Evolutionary conservation across 1,140 invertebrate species (phyloP).

Genomic region (Kradibia gibbosae): DNA sequence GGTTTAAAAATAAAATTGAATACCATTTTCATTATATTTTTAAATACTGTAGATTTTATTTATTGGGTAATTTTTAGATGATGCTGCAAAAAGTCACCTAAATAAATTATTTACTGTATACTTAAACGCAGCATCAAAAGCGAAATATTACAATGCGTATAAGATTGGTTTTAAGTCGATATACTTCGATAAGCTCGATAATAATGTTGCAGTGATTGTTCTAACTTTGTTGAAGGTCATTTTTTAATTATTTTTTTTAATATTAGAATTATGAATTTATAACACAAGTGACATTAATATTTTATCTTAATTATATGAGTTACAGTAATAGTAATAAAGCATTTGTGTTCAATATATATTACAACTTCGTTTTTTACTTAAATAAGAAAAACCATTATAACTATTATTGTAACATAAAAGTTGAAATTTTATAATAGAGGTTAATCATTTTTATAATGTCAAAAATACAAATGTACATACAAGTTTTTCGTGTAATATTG

Average conservation of each 20-base stretch:
- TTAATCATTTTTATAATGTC: slow-evolving; percentile 23
- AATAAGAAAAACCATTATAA: slow-evolving; percentile 1
- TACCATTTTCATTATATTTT: slow-evolving; percentile 19
- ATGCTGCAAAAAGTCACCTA: slow-evolving; percentile 1
- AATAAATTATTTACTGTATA: neutral
- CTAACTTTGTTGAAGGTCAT: slow-evolving; percentile 37
- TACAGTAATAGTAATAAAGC: slow-evolving; percentile 35
- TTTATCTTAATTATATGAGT: slow-evolving; percentile 12
- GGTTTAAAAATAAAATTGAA: neutral
- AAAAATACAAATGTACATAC: slow-evolving; percentile 22
- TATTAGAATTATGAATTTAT: slow-evolving; percentile 32
- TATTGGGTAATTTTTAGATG: slow-evolving; percentile 22
- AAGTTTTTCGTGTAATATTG: slow-evolving; percentile 33
- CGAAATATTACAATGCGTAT: slow-evolving; percentile 30
- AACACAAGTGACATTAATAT: slow-evolving; percentile 27
- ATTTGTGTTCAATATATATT: slow-evolving; percentile 11
- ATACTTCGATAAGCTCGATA: slow-evolving; percentile 43
- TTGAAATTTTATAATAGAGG: neutral
- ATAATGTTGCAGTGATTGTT: slow-evolving; percentile 43
- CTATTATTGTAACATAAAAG: slow-evolving; percentile 14
- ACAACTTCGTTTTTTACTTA: slow-evolving; percentile 23
- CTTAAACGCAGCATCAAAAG: slow-evolving; percentile 6
- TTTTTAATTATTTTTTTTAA: slow-evolving; percentile 33
- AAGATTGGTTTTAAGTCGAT: slow-evolving; percentile 28
- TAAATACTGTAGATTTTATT: slow-evolving; percentile 28